A percentile compares a stretch with the other conserved stretches of the same genome.
Conservation (phyloP, 2,797 vertebrate genomes). For the Enteromius anoplus region DNA sequence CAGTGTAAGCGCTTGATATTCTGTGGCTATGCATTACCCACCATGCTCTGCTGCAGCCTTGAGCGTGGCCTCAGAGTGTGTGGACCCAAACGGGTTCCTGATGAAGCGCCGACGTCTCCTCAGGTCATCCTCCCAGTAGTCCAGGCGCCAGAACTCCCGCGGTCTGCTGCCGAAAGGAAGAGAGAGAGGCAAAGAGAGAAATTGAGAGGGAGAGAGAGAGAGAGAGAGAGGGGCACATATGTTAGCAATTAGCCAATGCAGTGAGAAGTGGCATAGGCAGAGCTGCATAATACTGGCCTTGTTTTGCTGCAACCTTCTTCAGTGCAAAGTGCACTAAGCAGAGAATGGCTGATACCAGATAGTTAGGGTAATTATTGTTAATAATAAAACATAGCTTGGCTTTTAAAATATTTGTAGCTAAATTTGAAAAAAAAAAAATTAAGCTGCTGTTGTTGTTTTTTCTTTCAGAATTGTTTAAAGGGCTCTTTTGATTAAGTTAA, state of each 20-base stretch:
- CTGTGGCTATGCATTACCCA: slow-evolving; percentile 72
- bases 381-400: background rate
- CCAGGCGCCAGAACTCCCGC: slow-evolving; percentile 99
- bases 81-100: slow-evolving; percentile 95
- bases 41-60: slow-evolving; percentile 91
- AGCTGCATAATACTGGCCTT: slow-evolving; percentile 91
- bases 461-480: background rate
- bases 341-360: background rate
- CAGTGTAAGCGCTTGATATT: background rate
- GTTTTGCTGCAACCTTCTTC: slow-evolving; percentile 71
- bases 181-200: slow-evolving; percentile 70
- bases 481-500: background rate
- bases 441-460: background rate
- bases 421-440: background rate
- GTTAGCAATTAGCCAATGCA: slow-evolving; percentile 98
- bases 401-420: slow-evolving; percentile 1
- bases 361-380: background rate
- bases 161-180: slow-evolving; percentile 93
- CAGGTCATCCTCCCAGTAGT: slow-evolving; percentile 99
- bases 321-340: slow-evolving; percentile 33
- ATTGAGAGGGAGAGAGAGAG: slow-evolving; percentile 56
- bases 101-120: slow-evolving; percentile 97
- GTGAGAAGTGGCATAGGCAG: slow-evolving; percentile 86
- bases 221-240: slow-evolving; percentile 79
- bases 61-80: slow-evolving; percentile 95